Conservation (phyloP, 2,797 vertebrate genomes). For the Margarornis squamiger region DNA sequence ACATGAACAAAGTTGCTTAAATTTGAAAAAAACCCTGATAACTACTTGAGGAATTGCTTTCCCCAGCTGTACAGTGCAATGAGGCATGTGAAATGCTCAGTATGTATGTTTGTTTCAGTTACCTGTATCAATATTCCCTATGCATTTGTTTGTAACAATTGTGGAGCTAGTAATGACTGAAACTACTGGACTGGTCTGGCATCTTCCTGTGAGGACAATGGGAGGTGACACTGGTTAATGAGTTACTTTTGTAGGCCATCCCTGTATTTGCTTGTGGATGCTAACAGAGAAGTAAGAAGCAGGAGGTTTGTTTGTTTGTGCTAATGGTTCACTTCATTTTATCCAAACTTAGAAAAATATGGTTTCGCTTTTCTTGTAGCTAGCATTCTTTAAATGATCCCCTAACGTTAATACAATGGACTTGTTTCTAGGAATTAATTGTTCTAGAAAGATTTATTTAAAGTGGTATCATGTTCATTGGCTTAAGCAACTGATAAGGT, state of each 20-base stretch:
- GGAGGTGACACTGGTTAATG: background rate
- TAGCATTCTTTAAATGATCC: background rate
- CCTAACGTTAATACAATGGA: constrained; percentile 22
- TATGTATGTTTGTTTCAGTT: background rate
- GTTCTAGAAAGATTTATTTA: constrained; percentile 53
- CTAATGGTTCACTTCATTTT: constrained; percentile 22
- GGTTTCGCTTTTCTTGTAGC: constrained; percentile 9
- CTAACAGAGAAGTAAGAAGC: background rate
- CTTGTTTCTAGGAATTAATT: constrained; percentile 45
- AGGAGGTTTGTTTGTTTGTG: background rate
- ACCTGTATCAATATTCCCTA: background rate
- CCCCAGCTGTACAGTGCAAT: background rate
- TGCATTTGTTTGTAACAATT: background rate
- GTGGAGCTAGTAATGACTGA: background rate
- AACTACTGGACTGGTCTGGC: background rate
- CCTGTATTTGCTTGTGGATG: background rate
- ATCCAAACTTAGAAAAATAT: constrained; percentile 17
- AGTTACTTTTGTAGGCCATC: background rate
- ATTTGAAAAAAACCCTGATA: background rate
- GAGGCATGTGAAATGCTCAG: background rate
- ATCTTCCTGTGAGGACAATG: background rate
- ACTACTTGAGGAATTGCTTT: background rate
- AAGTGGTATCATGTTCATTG: constrained; percentile 41
- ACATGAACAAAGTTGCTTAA: background rate
- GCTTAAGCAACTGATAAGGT: constrained; percentile 38